Conservation (phyloP, 2,113 vertebrate genomes). For the Monopterus albus region DNA sequence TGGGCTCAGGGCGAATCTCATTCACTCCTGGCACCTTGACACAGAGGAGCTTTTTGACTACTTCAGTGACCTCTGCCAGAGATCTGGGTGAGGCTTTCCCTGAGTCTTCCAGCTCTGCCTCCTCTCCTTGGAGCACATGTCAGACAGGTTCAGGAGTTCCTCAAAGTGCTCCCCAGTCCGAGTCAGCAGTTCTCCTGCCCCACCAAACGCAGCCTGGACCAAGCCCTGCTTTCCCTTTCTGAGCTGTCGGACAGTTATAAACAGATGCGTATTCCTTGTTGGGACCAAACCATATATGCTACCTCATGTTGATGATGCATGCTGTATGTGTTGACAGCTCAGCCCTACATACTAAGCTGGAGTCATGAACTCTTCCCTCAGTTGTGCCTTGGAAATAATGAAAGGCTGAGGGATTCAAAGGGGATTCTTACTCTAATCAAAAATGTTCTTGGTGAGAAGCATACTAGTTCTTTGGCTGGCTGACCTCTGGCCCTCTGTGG, state of each 20-base stretch:
- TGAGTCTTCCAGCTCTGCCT: too few relatives aligned
- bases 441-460: conserved; percentile 48
- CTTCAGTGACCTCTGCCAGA: too few relatives aligned
- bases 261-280: conserved; percentile 38
- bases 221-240: too few relatives aligned
- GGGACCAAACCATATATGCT: conserved; percentile 40
- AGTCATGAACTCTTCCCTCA: conserved; percentile 17
- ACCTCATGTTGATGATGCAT: background rate
- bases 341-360: conserved; percentile 7
- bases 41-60: too few relatives aligned
- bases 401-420: conserved; percentile 25
- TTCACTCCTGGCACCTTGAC: too few relatives aligned
- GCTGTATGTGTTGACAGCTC: background rate
- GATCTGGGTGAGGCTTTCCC: too few relatives aligned
- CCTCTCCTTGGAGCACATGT: too few relatives aligned
- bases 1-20: too few relatives aligned
- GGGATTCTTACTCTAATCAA: conserved; percentile 34
- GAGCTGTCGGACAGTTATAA: conserved; percentile 65
- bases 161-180: too few relatives aligned
- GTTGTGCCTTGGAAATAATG: conserved; percentile 14
- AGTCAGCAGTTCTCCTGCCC: too few relatives aligned
- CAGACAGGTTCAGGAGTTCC: too few relatives aligned
- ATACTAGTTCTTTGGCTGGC: conserved; percentile 12
- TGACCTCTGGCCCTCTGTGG: conserved; percentile 35
- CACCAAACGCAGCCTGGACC: too few relatives aligned